Percentiles rank a stretch among this genome's conserved stretches.
Evolutionary conservation across 2,797 vertebrate genomes (phyloP).

Genomic region (Anas flavirostris): DNA sequence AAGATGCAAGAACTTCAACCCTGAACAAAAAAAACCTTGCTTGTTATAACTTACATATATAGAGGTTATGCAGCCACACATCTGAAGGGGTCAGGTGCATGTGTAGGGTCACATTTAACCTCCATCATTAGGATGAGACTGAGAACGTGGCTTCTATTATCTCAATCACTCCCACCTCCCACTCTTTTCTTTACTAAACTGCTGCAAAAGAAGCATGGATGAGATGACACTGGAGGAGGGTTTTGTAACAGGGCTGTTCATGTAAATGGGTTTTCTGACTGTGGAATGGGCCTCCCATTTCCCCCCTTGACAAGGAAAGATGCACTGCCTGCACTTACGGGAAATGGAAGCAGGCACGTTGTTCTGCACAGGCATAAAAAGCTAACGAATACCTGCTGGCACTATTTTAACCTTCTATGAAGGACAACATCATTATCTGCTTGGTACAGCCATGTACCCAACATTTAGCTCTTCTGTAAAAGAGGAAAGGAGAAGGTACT

Average conservation of each 20-base stretch:
- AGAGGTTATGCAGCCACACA: neutral
- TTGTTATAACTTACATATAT: neutral
- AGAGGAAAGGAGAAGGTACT: neutral
- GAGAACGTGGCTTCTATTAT: neutral
- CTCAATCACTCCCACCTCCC: slow-evolving; percentile 3
- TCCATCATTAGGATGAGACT: neutral
- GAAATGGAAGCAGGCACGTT: neutral
- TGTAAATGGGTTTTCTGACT: neutral
- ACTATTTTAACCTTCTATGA: neutral
- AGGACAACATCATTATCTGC: neutral
- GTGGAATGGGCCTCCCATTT: neutral
- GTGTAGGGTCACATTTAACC: neutral
- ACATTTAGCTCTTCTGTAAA: neutral
- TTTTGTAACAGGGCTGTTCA: neutral
- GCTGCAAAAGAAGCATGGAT: neutral
- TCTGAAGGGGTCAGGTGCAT: neutral
- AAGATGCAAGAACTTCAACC: neutral
- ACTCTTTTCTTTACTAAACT: slow-evolving; percentile 4
- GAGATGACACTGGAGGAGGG: neutral
- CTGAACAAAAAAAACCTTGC: neutral
- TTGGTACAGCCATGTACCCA: neutral
- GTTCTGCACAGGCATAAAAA: neutral
- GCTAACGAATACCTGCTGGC: neutral
- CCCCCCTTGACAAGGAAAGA: neutral
- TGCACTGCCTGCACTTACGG: neutral